Evolutionary conservation across 2,113 vertebrate species (phyloP).

Genomic region (Rafetus swinhoei): DNA sequence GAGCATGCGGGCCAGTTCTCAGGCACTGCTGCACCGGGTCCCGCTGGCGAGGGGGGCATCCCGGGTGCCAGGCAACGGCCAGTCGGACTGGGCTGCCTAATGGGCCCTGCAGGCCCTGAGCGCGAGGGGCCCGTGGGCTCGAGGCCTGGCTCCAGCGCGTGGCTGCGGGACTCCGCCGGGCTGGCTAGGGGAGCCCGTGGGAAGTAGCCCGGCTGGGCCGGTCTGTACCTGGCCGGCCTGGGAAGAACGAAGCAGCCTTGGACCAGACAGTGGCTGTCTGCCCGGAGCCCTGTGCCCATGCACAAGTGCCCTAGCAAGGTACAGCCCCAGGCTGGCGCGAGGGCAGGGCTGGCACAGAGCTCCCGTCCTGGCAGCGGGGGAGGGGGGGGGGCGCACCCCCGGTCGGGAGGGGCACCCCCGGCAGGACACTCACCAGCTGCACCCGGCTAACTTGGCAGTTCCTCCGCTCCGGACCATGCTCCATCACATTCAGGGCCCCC

Average conservation of each 20-base stretch:
- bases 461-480: constrained; percentile 83
- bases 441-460: constrained; percentile 71
- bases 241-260: neutral
- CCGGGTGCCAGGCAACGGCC: too few species aligned
- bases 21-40: neutral
- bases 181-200: too few species aligned
- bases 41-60: too few species aligned
- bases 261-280: neutral
- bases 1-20: too few species aligned
- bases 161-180: too few species aligned
- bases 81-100: too few species aligned
- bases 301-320: neutral
- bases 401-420: too few species aligned
- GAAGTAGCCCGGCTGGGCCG: neutral
- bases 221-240: neutral
- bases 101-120: neutral
- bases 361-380: accelerated
- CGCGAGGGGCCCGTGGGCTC: neutral
- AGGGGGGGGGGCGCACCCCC: neutral
- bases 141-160: neutral
- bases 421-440: constrained; percentile 80
- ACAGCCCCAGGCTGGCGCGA: neutral
- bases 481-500: constrained; percentile 81
- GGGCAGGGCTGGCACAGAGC: neutral
- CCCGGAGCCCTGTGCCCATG: neutral